Conservation (phyloP, 2,888 invertebrate species). For the Hyposoter dolosus region DNA sequence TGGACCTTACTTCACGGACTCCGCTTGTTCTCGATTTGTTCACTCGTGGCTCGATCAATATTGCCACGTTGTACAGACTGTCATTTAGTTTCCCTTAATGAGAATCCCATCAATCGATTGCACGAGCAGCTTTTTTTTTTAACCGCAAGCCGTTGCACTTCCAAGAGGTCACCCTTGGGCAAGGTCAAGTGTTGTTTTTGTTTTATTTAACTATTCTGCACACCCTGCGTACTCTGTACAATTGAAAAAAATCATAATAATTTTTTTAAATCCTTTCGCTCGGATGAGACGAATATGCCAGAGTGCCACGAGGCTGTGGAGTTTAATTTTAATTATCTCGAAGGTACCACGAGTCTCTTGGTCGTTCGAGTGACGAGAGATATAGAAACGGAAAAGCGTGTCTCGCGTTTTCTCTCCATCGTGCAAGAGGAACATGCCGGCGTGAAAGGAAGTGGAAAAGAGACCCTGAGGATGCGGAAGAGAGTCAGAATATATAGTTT, state of each 20-base stretch:
- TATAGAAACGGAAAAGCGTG: slow-evolving; percentile 26
- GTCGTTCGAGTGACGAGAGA: slow-evolving; percentile 44
- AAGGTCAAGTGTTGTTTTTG: too few species aligned
- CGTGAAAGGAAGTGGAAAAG: slow-evolving; percentile 37
- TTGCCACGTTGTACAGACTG: not conserved
- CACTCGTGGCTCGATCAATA: not conserved
- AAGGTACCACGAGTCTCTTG: slow-evolving; percentile 46
- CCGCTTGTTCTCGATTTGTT: not conserved
- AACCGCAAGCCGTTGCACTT: too few species aligned
- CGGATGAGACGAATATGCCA: slow-evolving; percentile 32
- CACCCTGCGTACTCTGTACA: not conserved
- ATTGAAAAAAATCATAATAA: not conserved
- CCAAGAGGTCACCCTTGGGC: too few species aligned
- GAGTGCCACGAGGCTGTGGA: slow-evolving; percentile 40
- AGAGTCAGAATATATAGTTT: slow-evolving; percentile 53
- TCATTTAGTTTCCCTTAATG: too few species aligned
- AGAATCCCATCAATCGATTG: not conserved
- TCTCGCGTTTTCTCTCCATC: slow-evolving; percentile 27
- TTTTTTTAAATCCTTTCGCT: not conserved
- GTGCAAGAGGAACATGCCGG: slow-evolving; percentile 7
- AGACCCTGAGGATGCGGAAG: slow-evolving; percentile 40
- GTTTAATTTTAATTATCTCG: slow-evolving; percentile 63
- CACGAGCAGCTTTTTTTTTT: not conserved
- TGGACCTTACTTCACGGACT: not conserved
- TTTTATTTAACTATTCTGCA: too few species aligned